These are phyloP conservation scores for Epizoanthus rinbou DNA, from an alignment of 92 coral and sea anemone genomes.

Conservation along the genomic window DNA sequence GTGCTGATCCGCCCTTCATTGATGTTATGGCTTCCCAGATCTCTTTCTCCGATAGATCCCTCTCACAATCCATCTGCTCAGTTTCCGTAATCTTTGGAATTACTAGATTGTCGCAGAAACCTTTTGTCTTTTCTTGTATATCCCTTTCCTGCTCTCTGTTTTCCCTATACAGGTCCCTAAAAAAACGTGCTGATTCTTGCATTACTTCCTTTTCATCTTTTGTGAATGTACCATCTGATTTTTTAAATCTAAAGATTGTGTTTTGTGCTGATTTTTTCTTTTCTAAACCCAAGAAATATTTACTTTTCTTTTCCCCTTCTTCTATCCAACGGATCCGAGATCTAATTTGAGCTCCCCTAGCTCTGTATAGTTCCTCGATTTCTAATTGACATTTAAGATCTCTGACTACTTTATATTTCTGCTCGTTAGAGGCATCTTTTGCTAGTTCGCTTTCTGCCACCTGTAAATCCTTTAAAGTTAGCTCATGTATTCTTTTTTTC, in stretches of 20 bases:
- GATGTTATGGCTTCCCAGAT: conserved; percentile 20
- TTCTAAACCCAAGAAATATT: neutral
- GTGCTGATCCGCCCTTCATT: conserved; percentile 18
- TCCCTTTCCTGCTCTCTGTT: conserved; percentile 18
- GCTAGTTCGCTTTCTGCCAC: no score
- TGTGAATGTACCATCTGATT: conserved; percentile 23
- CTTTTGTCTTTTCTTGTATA: conserved; percentile 21
- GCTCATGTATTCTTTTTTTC: no score
- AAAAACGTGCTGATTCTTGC: conserved; percentile 18
- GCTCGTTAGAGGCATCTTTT: no score
- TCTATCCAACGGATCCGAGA: no score
- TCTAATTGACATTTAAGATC: no score
- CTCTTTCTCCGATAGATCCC: conserved; percentile 22
- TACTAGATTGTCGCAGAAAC: conserved; percentile 20
- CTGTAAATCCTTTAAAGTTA: no score
- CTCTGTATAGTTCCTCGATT: no score
- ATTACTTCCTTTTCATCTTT: conserved; percentile 12
- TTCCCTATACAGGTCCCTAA: conserved; percentile 5
- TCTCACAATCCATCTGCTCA: conserved; percentile 11
- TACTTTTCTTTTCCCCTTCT: neutral
- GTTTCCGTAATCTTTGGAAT: neutral
- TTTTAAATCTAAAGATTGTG: conserved; percentile 14
- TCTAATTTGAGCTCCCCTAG: no score
- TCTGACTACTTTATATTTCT: no score
- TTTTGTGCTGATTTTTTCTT: conserved; percentile 15